Percentiles rank a stretch among this genome's conserved stretches.
These are phyloP conservation scores for Carlito syrichta DNA, from an alignment of 2,113 vertebrate genomes.

Conservation along the genomic window DNA sequence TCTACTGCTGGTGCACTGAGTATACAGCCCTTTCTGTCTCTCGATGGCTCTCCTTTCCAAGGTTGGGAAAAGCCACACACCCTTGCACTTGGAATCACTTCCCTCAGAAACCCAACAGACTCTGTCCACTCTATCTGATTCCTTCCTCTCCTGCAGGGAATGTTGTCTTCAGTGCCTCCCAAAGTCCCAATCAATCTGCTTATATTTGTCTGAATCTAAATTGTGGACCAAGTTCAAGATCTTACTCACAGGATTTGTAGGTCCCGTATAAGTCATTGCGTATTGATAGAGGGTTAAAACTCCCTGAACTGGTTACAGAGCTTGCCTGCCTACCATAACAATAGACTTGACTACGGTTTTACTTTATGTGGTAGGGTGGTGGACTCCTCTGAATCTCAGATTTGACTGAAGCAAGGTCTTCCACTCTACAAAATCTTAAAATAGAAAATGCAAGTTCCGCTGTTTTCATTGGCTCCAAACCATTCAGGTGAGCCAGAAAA, in stretches of 20 bases:
- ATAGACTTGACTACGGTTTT: neutral
- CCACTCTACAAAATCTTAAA: neutral
- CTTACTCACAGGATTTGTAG: neutral
- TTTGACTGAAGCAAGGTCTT: neutral
- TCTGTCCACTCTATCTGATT: neutral
- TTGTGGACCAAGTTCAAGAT: slow-evolving; percentile 12
- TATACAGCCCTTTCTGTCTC: neutral
- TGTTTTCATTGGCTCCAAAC: neutral
- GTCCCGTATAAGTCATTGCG: neutral
- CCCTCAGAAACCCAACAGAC: neutral
- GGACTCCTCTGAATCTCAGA: neutral
- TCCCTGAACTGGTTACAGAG: neutral
- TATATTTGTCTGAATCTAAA: neutral
- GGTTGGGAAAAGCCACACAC: neutral
- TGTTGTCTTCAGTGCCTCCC: neutral
- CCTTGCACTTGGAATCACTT: neutral
- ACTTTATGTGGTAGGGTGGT: neutral
- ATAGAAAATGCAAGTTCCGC: neutral
- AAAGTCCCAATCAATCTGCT: neutral
- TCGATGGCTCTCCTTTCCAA: too few relatives aligned
- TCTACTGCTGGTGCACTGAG: neutral
- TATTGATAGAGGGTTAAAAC: neutral
- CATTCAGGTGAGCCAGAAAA: neutral
- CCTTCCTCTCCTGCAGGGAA: neutral
- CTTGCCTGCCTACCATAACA: neutral